A percentile compares a stretch with the other conserved stretches of the same genome.
Conservation (phyloP, 2,888 invertebrate genomes). For the Chalcis sispes region DNA sequence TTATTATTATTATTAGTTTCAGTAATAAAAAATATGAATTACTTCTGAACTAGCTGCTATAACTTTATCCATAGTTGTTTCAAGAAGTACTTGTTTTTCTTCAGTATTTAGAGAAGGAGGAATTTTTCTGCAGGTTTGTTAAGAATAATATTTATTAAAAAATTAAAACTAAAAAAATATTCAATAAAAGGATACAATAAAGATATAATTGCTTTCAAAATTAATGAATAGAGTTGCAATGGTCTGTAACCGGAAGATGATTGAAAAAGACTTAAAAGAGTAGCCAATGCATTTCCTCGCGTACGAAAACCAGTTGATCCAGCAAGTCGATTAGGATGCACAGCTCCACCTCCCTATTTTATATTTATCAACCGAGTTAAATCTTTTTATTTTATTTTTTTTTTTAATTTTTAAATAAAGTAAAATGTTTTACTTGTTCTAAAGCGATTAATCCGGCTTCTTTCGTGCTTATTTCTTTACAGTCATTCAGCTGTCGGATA, state of each 20-base stretch:
- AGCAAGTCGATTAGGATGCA: slow-evolving; percentile 65
- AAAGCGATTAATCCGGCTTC: slow-evolving; percentile 69
- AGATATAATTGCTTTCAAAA: slow-evolving; percentile 67
- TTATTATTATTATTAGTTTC: no score
- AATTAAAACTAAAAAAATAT: background rate
- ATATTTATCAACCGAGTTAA: slow-evolving; percentile 1
- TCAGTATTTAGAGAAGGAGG: slow-evolving; percentile 67
- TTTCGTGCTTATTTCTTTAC: slow-evolving; percentile 66
- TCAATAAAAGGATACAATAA: slow-evolving; percentile 66
- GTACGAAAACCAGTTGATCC: slow-evolving; percentile 64
- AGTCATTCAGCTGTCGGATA: slow-evolving; percentile 67
- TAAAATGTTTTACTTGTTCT: slow-evolving; percentile 63
- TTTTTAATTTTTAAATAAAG: background rate
- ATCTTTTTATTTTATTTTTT: background rate
- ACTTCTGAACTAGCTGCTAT: slow-evolving; percentile 69
- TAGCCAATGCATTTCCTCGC: slow-evolving; percentile 65
- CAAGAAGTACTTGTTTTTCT: slow-evolving; percentile 68
- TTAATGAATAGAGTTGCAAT: slow-evolving; percentile 67
- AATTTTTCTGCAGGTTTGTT: slow-evolving; percentile 61
- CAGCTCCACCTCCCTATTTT: slow-evolving; percentile 65
- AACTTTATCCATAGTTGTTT: slow-evolving; percentile 70
- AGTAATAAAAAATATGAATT: slow-evolving; percentile 7
- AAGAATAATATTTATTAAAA: background rate
- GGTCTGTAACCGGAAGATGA: slow-evolving; percentile 68
- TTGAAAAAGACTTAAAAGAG: slow-evolving; percentile 67